Base-by-base conservation (phyloP, 2,888 invertebrate species). In the Phrixothrix hirtus region DNA sequence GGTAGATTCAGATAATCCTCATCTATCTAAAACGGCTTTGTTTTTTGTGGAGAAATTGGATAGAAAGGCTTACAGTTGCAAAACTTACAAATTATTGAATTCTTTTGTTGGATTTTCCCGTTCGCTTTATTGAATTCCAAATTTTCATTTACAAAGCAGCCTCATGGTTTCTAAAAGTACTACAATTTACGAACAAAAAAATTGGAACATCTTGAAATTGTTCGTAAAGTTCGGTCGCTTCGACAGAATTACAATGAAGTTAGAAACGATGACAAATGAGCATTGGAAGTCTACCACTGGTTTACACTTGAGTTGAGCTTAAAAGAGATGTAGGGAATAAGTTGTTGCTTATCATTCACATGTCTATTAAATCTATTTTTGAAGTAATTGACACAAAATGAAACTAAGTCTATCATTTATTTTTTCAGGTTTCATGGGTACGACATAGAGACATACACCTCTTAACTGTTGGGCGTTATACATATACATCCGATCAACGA, bases 401-500 rank as follows among this genome's bases (percentile, higher is more conserved):
- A n/a, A n/a, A n/a, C n/a, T n/a, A n/a, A n/a, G n/a, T n/a, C n/a
- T n/a, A n/a, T n/a, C n/a, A n/a, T n/a, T n/a, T n/a, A n/a, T 38
- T 38, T 25, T 73, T 75, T 1, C 74, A 88, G 87, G 87, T 88
- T 54, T 87, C 87, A n/a, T 88, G 87, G 87, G 86, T 88, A 14
- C 79, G 88, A 55, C 87, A 88, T 72, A 78, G 86, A 51, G 88
- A 88, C 67, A 87, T 88, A 58, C 88, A 88, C 73, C 76, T 88
- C 60, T 74, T 88, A 57, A 88, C 88, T 0, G 87, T 87, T 9
- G 88, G 87, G 2, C 79, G 87, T 45, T 87, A 87, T 65, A 88
- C 88, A 1, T 88, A 93, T 74, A 93, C 92, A 2, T 83, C 82
- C 46, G 89, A 90, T 74, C 92, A 92, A 76, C 83, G 92, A 36